Evolutionary conservation across 2,888 invertebrate species (phyloP).

Genomic region (Diaphora mendica): DNA sequence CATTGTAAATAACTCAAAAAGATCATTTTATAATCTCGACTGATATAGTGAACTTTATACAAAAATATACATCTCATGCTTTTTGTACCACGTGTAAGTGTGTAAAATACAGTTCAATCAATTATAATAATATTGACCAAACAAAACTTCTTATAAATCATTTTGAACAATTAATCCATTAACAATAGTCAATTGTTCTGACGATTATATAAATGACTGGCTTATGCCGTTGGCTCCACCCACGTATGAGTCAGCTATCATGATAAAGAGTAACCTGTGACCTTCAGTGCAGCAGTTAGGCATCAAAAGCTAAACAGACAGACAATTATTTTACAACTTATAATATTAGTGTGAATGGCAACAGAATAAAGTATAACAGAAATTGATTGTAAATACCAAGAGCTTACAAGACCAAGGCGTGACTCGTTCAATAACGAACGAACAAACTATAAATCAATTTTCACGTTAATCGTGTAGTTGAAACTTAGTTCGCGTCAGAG

Average conservation of each 20-base stretch:
- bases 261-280: too few species aligned
- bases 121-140: neutral
- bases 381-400: slow-evolving; percentile 18
- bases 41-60: too few species aligned
- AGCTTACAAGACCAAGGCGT: slow-evolving; percentile 20
- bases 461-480: slow-evolving; percentile 56
- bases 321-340: too few species aligned
- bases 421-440: slow-evolving; percentile 45
- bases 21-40: too few species aligned
- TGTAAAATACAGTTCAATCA: too few species aligned
- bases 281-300: too few species aligned
- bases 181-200: neutral
- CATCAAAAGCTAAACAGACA: too few species aligned
- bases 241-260: too few species aligned
- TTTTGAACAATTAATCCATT: neutral
- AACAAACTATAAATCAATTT: slow-evolving; percentile 63
- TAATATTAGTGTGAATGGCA: neutral
- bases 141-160: neutral
- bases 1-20: too few species aligned
- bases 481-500: slow-evolving; percentile 58
- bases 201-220: neutral
- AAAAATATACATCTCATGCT: too few species aligned
- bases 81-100: too few species aligned
- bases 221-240: too few species aligned
- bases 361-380: neutral